A percentile compares a stretch with the other conserved stretches of the same genome.
phyloP scores from a whole-genome alignment of 2,888 invertebrate species.

The Cheilosia vulpina region DNA sequence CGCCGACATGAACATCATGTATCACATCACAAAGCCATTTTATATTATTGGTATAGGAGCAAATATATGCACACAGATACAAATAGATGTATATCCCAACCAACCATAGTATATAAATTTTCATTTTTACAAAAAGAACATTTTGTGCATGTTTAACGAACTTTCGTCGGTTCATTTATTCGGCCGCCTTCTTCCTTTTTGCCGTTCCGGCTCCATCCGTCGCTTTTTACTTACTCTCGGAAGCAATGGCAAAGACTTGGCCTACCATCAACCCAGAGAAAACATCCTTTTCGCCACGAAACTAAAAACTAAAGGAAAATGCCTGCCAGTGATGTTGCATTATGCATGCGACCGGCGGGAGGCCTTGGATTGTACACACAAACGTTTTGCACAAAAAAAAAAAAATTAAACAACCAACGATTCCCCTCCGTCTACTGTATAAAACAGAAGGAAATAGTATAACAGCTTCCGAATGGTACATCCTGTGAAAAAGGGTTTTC shows the following conservation, averaged over 20 bases:
- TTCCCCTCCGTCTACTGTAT: slow-evolving; percentile 23
- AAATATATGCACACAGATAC: background rate
- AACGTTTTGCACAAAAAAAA: slow-evolving; percentile 52
- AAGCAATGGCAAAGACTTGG: slow-evolving; percentile 31
- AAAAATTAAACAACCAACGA: slow-evolving; percentile 30
- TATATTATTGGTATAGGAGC: background rate
- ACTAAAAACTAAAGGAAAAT: slow-evolving; percentile 56
- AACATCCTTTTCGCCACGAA: slow-evolving; percentile 15
- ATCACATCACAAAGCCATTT: slow-evolving; percentile 49
- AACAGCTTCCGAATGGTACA: slow-evolving; percentile 62
- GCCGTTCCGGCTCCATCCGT: background rate
- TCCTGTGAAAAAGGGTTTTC: slow-evolving; percentile 35
- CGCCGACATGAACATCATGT: slow-evolving; percentile 49
- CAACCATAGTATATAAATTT: slow-evolving; percentile 39
- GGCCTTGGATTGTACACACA: slow-evolving; percentile 44
- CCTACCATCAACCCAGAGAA: slow-evolving; percentile 16
- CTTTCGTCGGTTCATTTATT: slow-evolving; percentile 48
- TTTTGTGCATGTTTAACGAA: slow-evolving; percentile 64
- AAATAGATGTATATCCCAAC: background rate
- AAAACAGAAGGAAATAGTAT: slow-evolving; percentile 38
- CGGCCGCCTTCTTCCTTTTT: background rate
- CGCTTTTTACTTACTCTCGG: slow-evolving; percentile 12
- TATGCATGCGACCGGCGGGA: slow-evolving; percentile 67
- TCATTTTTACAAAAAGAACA: slow-evolving; percentile 43
- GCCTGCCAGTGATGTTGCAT: slow-evolving; percentile 69